Base-by-base conservation (phyloP, 1,140 invertebrate species). In the Metopolophium dirhodum region DNA sequence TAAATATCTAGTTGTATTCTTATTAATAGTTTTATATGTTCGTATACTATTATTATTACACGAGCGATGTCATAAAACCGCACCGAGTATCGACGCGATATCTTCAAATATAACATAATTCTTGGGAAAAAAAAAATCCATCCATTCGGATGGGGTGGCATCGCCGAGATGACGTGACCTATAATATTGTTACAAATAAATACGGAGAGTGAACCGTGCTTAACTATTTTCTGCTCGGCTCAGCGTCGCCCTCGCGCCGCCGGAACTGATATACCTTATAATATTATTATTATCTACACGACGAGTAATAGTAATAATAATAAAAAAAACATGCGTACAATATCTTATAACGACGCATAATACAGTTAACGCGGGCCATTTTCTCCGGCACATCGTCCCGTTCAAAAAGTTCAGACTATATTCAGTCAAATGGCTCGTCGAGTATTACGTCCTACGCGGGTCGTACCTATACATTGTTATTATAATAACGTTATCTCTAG, bases 401-500 rank as follows among this genome's bases (percentile, higher is more conserved):
- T 35, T 77, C 11, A 18, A 77, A 77, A 77, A n/a, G 61, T 77
- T 77, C 30, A 77, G n/a, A 1, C 30, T n/a, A 18, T n/a, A 18
- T 68, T 68, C 14, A 14, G 61, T 68, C 11, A 77, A 77, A 77
- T n/a, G 61, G n/a, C 61, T 77, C 11, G 61, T 77, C 11, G 61
- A 77, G 30, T 77, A 14, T 20, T 57, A 26, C 23, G 8, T 30
- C 26, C 2, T 77, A 7, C n/a, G n/a, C n/a, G n/a, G 61, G 30
- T 68, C 30, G 11, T 68, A 77, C 61, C 61, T 35, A 35, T 77
- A 77, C 61, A 20, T 77, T 77, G 30, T 77, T 77, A 77, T 77
- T 77, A 77, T 77, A 77, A 77, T 77, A 77, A 77, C 61, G 61
- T 77, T 77, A 77, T 77, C 61, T 77, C 30, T n/a, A n/a, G 61